A percentile compares a stretch with the other conserved stretches of the same genome.
Conservation (phyloP, 2,797 vertebrate genomes). For the Acanthiza pusilla region DNA sequence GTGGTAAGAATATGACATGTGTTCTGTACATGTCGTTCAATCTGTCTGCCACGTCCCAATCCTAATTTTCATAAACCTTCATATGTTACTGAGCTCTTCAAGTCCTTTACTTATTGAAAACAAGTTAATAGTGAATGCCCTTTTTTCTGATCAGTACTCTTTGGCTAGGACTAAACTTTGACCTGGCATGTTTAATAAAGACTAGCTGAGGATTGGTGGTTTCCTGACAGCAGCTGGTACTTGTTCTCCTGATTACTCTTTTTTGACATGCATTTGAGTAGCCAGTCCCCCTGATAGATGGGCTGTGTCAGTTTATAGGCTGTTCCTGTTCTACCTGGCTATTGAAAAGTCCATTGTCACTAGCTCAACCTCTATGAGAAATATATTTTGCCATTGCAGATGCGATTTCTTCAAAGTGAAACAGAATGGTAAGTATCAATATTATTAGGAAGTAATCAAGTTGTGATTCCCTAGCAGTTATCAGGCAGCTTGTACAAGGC, state of each 20-base stretch:
- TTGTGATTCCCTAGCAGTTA: background rate
- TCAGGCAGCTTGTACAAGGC: background rate
- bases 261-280: background rate
- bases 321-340: background rate
- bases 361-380: background rate
- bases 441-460: background rate
- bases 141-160: background rate
- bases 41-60: background rate
- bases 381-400: background rate
- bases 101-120: background rate
- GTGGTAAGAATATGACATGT: background rate
- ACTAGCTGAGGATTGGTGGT: background rate
- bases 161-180: background rate
- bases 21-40: background rate
- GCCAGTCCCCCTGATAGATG: background rate
- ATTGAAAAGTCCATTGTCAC: background rate
- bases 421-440: background rate
- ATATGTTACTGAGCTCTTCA: background rate
- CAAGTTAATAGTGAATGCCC: background rate
- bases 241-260: background rate
- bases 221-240: background rate
- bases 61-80: background rate
- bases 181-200: background rate
- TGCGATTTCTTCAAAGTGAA: background rate
- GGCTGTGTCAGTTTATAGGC: background rate